Evolutionary conservation across 2,888 invertebrate genomes (phyloP).

Genomic region (Chrysotoxum bicinctum): DNA sequence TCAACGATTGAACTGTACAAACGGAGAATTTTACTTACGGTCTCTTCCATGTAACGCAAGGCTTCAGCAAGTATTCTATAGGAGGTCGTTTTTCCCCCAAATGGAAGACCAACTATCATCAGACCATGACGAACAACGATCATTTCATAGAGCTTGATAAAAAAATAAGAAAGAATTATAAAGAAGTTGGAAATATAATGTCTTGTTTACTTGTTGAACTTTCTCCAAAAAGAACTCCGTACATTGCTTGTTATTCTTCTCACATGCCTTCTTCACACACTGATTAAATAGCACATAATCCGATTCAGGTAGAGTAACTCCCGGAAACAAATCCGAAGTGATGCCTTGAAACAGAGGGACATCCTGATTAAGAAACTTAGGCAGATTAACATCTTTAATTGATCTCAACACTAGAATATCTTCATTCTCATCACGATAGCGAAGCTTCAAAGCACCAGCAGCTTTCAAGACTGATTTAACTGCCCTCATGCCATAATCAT

Average conservation of each 20-base stretch:
- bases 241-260: conserved; percentile 90
- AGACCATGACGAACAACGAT: conserved; percentile 96
- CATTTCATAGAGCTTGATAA: conserved; percentile 93
- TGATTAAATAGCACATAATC: conserved; percentile 89
- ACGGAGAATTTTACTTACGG: conserved; percentile 65
- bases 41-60: conserved; percentile 88
- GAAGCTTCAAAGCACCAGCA: conserved; percentile 94
- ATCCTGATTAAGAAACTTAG: conserved; percentile 95
- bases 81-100: conserved; percentile 94
- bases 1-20: conserved; percentile 41
- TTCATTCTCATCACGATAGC: conserved; percentile 93
- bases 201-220: conserved; percentile 83
- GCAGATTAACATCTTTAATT: conserved; percentile 96
- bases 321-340: conserved; percentile 96
- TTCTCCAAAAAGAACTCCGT: conserved; percentile 93
- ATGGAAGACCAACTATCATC: conserved; percentile 95
- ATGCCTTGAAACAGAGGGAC: conserved; percentile 96
- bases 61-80: conserved; percentile 92
- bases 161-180: not conserved
- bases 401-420: conserved; percentile 93
- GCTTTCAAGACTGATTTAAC: conserved; percentile 96
- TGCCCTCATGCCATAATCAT: conserved; percentile 98
- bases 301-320: conserved; percentile 88
- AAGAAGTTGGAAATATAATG: not conserved
- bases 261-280: conserved; percentile 85